A percentile compares a stretch with the other conserved stretches of the same genome.
Evolutionary conservation across 2,888 invertebrate species (phyloP).

Genomic region (Epinotia nisella): DNA sequence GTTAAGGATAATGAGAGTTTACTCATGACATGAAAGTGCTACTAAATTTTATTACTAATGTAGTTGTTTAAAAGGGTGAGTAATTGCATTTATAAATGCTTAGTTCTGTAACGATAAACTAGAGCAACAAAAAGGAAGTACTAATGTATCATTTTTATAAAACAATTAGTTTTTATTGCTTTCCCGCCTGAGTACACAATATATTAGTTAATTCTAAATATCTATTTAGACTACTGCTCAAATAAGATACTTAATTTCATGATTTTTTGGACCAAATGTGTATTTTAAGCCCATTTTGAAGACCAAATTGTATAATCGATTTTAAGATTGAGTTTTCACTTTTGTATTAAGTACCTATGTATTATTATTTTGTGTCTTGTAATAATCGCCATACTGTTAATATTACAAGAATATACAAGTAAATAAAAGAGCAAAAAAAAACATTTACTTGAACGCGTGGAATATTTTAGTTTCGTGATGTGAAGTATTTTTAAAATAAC

Average conservation of each 20-base stretch:
- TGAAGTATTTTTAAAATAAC: background rate
- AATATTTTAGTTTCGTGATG: background rate
- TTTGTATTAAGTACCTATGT: conserved; percentile 2
- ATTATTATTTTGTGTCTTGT: conserved; percentile 23
- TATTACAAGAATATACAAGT: conserved; percentile 8
- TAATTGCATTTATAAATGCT: conserved; percentile 5
- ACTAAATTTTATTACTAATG: background rate
- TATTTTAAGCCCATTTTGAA: too few species aligned
- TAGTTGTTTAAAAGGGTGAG: background rate
- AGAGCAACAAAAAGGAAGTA: background rate
- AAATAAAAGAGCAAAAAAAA: conserved; percentile 3
- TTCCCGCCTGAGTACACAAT: conserved; percentile 5
- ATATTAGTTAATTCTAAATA: background rate
- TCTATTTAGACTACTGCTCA: conserved; percentile 25
- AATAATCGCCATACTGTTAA: conserved; percentile 28
- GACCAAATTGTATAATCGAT: conserved; percentile 32
- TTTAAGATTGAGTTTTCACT: conserved; percentile 16
- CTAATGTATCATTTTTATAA: background rate
- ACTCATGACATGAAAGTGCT: conserved; percentile 27
- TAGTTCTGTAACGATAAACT: background rate
- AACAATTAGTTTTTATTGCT: background rate
- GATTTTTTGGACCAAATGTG: background rate
- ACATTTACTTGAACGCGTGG: background rate
- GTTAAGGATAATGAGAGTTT: conserved; percentile 1
- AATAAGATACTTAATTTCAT: conserved; percentile 33